Evolutionary conservation across 2,797 vertebrate species (phyloP).

Genomic region (Botia almorhae): DNA sequence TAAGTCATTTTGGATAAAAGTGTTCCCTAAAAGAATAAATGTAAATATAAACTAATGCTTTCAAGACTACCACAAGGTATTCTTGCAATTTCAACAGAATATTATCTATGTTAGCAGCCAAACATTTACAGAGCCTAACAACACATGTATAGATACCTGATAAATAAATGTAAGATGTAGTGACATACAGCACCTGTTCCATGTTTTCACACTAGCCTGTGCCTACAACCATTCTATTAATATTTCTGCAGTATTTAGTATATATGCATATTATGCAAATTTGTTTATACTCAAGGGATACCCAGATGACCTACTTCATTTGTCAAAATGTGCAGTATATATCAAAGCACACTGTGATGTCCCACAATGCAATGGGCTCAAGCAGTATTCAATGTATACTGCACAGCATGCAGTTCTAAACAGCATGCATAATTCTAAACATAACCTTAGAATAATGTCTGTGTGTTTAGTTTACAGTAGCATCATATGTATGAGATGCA

Average conservation of each 20-base stretch:
- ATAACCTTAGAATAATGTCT: neutral
- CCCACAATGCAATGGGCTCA: neutral
- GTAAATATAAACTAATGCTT: neutral
- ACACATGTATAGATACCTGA: neutral
- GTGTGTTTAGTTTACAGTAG: slow-evolving; percentile 2
- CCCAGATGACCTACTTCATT: neutral
- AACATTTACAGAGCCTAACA: neutral
- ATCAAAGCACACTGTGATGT: neutral
- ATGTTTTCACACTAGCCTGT: neutral
- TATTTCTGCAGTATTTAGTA: neutral
- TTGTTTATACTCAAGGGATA: neutral
- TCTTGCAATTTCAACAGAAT: neutral
- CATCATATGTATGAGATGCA: neutral
- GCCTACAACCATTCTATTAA: too few species aligned
- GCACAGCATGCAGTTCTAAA: neutral
- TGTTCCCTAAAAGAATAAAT: neutral
- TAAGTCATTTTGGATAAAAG: neutral
- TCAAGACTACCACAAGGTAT: neutral
- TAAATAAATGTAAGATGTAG: neutral
- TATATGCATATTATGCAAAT: neutral
- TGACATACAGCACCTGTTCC: neutral
- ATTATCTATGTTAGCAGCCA: neutral
- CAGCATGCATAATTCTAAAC: too few species aligned
- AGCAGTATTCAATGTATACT: neutral
- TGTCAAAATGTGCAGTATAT: neutral